Evolutionary conservation across 1,140 invertebrate species (phyloP).

Genomic region (Drosophila navojoa): DNA sequence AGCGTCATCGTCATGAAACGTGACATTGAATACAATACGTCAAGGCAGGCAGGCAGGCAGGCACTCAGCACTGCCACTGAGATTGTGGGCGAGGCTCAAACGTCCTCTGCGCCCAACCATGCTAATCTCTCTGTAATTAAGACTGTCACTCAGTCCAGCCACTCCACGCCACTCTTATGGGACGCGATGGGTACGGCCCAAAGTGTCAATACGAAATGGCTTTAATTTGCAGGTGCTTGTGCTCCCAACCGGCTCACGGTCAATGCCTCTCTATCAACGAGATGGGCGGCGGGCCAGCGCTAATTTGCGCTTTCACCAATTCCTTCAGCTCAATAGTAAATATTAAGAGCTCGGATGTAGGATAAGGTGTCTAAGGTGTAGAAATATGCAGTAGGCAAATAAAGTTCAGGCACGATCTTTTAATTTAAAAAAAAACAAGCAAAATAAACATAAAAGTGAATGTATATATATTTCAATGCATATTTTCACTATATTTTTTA

Average conservation of each 20-base stretch:
- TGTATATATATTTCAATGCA: no score
- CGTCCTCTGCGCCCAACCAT: constrained; percentile 37
- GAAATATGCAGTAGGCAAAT: no score
- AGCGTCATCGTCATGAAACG: constrained; percentile 50
- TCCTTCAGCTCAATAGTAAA: background rate
- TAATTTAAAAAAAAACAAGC: no score
- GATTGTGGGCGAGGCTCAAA: background rate
- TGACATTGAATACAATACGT: constrained; percentile 71
- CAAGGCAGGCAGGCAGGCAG: constrained; percentile 1
- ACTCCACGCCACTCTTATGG: background rate
- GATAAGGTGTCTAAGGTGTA: no score
- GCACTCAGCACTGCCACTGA: background rate
- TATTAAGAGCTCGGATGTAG: no score
- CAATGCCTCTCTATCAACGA: no score
- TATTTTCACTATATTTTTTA: no score
- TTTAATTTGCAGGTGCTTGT: constrained; percentile 56
- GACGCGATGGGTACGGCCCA: background rate
- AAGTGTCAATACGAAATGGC: constrained; percentile 51
- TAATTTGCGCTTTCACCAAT: no score
- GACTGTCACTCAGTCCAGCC: constrained; percentile 71
- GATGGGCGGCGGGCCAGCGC: no score
- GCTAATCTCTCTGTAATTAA: constrained; percentile 79
- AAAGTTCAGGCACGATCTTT: no score
- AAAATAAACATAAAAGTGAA: no score
- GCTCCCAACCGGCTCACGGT: background rate